Evolutionary conservation across 2,888 invertebrate species (phyloP).

Genomic region (Leptura quadrifasciata): DNA sequence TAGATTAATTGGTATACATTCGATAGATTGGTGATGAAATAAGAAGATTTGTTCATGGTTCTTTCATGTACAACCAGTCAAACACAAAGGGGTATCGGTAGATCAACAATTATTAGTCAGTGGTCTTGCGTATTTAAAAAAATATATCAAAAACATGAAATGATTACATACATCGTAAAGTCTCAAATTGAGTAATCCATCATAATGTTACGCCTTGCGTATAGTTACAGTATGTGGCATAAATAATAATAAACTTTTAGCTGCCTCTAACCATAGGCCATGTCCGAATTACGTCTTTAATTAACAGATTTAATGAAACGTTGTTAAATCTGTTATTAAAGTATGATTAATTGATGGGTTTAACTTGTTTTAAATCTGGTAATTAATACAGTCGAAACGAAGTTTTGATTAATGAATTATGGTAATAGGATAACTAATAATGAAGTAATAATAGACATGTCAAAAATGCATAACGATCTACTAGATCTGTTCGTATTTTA

Average conservation of each 20-base stretch:
- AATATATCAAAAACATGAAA: too few relatives aligned
- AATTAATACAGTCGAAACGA: conserved; percentile 21
- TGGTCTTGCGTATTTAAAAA: too few relatives aligned
- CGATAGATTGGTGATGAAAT: too few relatives aligned
- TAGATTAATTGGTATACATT: too few relatives aligned
- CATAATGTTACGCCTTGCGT: neutral
- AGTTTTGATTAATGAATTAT: conserved; percentile 36
- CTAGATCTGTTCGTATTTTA: neutral
- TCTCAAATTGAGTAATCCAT: neutral
- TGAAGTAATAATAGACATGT: conserved; percentile 34
- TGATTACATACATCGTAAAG: too few relatives aligned
- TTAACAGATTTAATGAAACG: conserved; percentile 28
- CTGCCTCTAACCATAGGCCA: neutral
- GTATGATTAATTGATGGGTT: conserved; percentile 20
- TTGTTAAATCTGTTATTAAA: conserved; percentile 25
- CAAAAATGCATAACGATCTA: conserved; percentile 12
- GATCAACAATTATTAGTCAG: too few relatives aligned
- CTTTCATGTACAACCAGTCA: too few relatives aligned
- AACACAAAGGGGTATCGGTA: too few relatives aligned
- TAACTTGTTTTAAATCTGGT: conserved; percentile 28
- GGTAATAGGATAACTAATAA: conserved; percentile 17
- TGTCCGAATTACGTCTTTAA: conserved; percentile 7
- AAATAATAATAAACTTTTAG: neutral
- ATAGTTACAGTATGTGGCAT: neutral
- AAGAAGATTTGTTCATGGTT: too few relatives aligned